Base-by-base conservation (phyloP, 2,113 vertebrate species). In the Melanerpes aurifrons region DNA sequence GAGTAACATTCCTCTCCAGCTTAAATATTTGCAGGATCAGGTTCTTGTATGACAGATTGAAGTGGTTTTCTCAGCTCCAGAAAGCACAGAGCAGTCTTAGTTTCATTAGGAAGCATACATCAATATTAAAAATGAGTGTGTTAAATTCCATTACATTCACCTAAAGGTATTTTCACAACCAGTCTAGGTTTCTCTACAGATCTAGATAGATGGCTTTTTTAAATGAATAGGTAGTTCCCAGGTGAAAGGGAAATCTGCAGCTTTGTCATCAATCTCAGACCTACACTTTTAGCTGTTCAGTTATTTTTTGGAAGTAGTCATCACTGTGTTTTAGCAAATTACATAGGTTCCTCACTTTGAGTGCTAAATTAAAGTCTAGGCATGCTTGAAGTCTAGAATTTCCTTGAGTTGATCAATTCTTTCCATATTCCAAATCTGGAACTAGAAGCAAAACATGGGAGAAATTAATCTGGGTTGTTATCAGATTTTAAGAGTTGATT, bases 321-420 rank as follows among this genome's bases (percentile, higher is more conserved):
- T 86, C 66, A 40, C 54, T 71, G 67, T 79, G 61, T 26, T 89
- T 64, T 45, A 75, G 53, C 48, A 88, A 72, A 76, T 72, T 68
- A 68, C 32, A 81, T 63, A 35, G 28, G 74, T 78, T 78, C 70
- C 48, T 87, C 59, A 58, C 32, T 71, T 47, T 48, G 15, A 68
- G 58, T 87, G 66, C 32, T 92, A 90, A 80, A 93, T 77, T 86
- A 89, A 91, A 89, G 90, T 64, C 28, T 43, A 87, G 64, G 53
- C 53, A n/a, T 67, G 48, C 69, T 54, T 71, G 20, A 74, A 76
- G 71, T 74, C 21, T 56, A 74, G 43, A 43, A 80, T 85, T 91
- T 89, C 68, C 68, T 90, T 94, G 66, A 83, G 91, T 95, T 94
- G 72, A 66, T 86, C 26, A 35, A 26, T 86, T 87, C 26, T 91